These are phyloP conservation scores for Hypocryptadius cinnamomeus DNA, from an alignment of 2,113 vertebrate species.

Conservation along the genomic window DNA sequence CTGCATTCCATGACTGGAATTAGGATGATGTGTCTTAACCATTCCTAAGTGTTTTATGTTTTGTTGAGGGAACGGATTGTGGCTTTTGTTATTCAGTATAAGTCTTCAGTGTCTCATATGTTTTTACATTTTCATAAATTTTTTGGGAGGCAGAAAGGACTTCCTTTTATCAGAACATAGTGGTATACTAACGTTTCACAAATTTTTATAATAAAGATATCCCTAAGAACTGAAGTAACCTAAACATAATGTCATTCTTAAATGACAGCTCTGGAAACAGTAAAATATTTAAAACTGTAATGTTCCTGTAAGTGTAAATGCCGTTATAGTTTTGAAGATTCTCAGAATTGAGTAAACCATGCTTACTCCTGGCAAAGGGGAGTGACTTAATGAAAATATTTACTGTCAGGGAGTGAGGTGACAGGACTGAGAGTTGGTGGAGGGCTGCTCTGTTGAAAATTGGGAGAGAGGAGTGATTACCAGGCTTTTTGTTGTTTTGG, in stretches of 20 bases:
- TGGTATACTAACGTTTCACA: neutral
- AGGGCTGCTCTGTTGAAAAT: neutral
- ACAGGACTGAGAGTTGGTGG: neutral
- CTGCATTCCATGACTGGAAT: neutral
- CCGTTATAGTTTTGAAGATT: neutral
- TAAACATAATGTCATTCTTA: neutral
- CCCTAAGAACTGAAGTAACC: neutral
- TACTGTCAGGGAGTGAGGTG: neutral
- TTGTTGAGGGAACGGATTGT: neutral
- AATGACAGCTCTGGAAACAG: neutral
- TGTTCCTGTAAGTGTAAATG: neutral
- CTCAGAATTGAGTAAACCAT: neutral
- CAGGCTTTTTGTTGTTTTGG: neutral
- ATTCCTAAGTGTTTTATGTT: neutral
- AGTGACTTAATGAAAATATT: neutral
- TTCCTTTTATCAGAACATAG: neutral
- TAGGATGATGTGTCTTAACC: neutral
- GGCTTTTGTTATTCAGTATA: neutral
- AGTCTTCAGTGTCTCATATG: neutral
- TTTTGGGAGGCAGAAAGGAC: neutral
- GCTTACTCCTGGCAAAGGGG: neutral
- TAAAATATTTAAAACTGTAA: neutral
- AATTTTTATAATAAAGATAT: neutral
- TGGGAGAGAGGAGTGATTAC: neutral
- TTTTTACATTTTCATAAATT: neutral